A percentile compares a stretch with the other conserved stretches of the same genome.
Evolutionary conservation across 2,888 invertebrate species (phyloP).

Genomic region (Papilio demoleus): DNA sequence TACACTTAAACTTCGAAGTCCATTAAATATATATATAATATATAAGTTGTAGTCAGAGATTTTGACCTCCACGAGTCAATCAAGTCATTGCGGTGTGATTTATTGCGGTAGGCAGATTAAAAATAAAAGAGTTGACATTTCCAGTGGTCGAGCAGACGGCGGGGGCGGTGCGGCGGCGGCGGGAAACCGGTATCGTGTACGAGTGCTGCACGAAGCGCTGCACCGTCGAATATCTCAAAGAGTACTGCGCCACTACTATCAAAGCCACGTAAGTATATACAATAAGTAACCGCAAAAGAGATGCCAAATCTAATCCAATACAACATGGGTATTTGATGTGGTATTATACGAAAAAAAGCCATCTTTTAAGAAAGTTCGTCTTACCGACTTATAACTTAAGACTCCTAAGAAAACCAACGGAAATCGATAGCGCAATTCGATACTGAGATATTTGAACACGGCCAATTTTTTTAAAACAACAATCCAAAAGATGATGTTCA

Average conservation of each 20-base stretch:
- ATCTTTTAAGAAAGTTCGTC: too few relatives aligned
- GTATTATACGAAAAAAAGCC: too few relatives aligned
- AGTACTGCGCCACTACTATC: constrained; percentile 77
- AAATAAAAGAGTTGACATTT: constrained; percentile 45
- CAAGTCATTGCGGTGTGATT: constrained; percentile 17
- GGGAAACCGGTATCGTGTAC: constrained; percentile 74
- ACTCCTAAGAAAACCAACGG: too few relatives aligned
- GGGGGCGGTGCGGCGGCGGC: constrained; percentile 61
- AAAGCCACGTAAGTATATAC: constrained; percentile 65
- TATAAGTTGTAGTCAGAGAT: neutral
- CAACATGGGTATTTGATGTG: too few relatives aligned
- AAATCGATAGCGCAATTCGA: too few relatives aligned
- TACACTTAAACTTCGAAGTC: too few relatives aligned
- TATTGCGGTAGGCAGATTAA: constrained; percentile 22
- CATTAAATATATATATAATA: too few relatives aligned
- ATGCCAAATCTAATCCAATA: too few relatives aligned
- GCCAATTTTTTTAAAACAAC: too few relatives aligned
- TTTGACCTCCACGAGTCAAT: neutral
- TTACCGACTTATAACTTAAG: too few relatives aligned
- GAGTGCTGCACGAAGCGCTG: constrained; percentile 75
- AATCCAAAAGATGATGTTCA: too few relatives aligned
- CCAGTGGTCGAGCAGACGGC: constrained; percentile 74
- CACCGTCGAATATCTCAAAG: constrained; percentile 70
- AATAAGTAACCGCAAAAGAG: too few relatives aligned
- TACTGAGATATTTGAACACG: neutral